Evolutionary conservation across 1,140 invertebrate species (phyloP).

Genomic region (Leptonema lineaticorne): DNA sequence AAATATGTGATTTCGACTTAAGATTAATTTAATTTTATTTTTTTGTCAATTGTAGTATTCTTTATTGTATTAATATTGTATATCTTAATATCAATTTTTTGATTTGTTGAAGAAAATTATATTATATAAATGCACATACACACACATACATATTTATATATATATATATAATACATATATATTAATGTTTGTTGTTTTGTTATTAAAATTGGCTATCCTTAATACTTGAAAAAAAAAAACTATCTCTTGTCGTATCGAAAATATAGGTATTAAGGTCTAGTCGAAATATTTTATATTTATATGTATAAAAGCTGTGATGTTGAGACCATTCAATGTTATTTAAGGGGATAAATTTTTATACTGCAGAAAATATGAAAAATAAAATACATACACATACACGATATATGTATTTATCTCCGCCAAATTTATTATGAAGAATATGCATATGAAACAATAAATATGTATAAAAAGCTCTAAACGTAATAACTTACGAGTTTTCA

Average conservation of each 20-base stretch:
- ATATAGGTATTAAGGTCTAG: constrained; percentile 17
- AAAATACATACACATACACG: not conserved
- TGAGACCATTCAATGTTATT: constrained; percentile 36
- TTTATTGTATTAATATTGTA: no score
- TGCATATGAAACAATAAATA: constrained; percentile 24
- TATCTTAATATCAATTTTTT: no score
- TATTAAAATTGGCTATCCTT: constrained; percentile 7
- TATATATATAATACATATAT: no score
- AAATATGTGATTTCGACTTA: no score
- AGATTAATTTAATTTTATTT: no score
- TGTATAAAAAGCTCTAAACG: constrained; percentile 17
- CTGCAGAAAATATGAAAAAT: constrained; percentile 1
- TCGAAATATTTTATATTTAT: constrained; percentile 27
- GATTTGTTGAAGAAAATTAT: no score
- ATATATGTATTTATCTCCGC: not conserved
- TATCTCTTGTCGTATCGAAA: not conserved
- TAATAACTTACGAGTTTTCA: constrained; percentile 7
- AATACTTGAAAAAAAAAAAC: constrained; percentile 8
- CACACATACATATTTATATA: no score
- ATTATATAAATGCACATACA: no score
- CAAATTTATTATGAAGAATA: constrained; percentile 8
- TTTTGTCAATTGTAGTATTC: no score
- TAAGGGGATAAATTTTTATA: constrained; percentile 6
- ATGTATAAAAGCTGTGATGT: constrained; percentile 38
- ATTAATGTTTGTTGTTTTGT: no score